Percentiles rank a stretch among this genome's conserved stretches.
These are phyloP conservation scores for Fistularia commersonii DNA, from an alignment of 2,797 vertebrate genomes.

Conservation along the genomic window DNA sequence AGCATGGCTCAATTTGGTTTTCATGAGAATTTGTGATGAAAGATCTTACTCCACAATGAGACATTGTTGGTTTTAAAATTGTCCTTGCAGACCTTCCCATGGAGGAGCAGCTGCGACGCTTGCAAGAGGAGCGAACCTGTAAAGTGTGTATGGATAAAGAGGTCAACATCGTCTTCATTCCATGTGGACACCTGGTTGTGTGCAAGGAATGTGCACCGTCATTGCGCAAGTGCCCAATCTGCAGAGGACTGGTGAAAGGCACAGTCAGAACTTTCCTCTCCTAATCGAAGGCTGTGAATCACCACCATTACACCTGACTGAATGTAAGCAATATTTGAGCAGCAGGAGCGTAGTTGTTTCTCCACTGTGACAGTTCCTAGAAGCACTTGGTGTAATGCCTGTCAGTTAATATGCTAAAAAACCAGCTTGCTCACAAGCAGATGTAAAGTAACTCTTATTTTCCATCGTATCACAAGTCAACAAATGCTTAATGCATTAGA, in stretches of 20 bases:
- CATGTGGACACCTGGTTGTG: conserved; percentile 96
- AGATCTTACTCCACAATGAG: too few species aligned
- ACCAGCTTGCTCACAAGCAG: too few species aligned
- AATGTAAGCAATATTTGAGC: conserved; percentile 36
- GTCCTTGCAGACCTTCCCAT: conserved; percentile 85
- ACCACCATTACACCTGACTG: conserved; percentile 8
- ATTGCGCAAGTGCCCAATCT: conserved; percentile 94
- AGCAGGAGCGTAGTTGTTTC: too few species aligned
- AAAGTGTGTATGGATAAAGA: conserved; percentile 99
- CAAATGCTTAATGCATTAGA: too few species aligned
- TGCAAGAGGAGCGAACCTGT: conserved; percentile 96
- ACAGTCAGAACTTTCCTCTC: conserved; percentile 97
- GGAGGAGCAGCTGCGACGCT: conserved; percentile 91
- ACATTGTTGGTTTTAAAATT: neutral
- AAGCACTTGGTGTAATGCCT: too few species aligned
- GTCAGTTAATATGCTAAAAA: too few species aligned
- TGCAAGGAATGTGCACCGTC: conserved; percentile 96
- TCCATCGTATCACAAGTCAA: too few species aligned
- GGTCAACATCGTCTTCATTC: conserved; percentile 97
- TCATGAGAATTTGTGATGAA: neutral
- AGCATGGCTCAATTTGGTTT: neutral
- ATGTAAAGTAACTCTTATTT: too few species aligned
- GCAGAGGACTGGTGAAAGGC: conserved; percentile 94
- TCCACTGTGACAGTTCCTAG: too few species aligned
- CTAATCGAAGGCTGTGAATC: conserved; percentile 37